Base-by-base conservation (phyloP, 2,888 invertebrate genomes). In the Microctonus brassicae region DNA sequence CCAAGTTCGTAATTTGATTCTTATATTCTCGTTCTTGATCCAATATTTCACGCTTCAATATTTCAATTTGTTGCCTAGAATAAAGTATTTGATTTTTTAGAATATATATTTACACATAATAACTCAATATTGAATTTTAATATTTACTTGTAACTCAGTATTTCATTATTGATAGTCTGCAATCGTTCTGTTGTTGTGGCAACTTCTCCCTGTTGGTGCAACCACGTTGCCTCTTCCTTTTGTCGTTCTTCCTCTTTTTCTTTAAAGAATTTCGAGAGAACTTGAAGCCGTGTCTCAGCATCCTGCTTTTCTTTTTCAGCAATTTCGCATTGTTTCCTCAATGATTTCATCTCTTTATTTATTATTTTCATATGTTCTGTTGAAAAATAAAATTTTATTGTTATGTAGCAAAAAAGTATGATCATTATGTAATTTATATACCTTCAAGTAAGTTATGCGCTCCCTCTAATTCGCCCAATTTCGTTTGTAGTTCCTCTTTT, bases 201-300 rank as follows among this genome's bases (percentile, higher is more conserved):
- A 70, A 94, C 94, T 88, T 95, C 95, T 5, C 95, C 95, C 86
- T 94, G 93, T 82, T 94, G 94, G 81, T 94, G 93, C 60, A 93
- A 88, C 93, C 93, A 95, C 79, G 94, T 88, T 0, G 94, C 91
- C 88, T 95, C 95, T 88, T 96, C 95, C 84, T 95, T 96, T 88
- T 96, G 92, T 61, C 97, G 89, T 87, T 96, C 94, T 13, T 93
- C 90, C 87, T 97, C 97, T 80, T 95, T 94, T 77, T 97, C 96
- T 82, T 96, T 95, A 89, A 97, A 97, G 87, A 97, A 97, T 83
- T 93, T 94, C 0, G 95, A 94, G 52, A 97, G 89, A 0, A 97
- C 96, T 83, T 95, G 95, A 1, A 97, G 90, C 80, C 95, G 92
- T 0, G 95, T 96, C 79, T 93, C 90, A 0, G 95, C 94, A 84